Base-by-base conservation (phyloP, 1,140 invertebrate genomes). In the Drosophila pallidifrons region DNA sequence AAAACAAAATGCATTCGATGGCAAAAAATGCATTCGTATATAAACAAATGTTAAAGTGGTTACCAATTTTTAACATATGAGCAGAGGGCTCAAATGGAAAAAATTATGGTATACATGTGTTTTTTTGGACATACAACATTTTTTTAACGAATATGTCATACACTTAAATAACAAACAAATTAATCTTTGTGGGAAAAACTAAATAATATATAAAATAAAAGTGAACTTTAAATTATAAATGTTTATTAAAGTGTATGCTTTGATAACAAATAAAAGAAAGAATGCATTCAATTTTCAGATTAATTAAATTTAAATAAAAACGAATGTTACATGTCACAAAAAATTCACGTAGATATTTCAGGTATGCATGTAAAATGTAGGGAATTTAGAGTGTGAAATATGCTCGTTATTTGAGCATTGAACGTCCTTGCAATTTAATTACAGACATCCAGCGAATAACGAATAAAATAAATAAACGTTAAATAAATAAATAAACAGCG, bases 391-490 rank as follows among this genome's bases (percentile, higher is more conserved):
- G 28, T 54, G 10, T 32, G 1, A 32, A 32, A 3, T 35, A 5
- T 5, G n/a, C 41, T n/a, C 41, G 3, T 43, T 43, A 43, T 38
- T 8, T 41, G 0, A 25, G n/a, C 13, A 10, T 47, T 13, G 32
- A 57, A 57, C 15, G 35, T 49, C 13, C 43, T 77, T 70, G 61
- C 61, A 64, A 66, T 74, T 77, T 69, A 77, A 81, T 85, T 80
- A 75, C 76, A 71, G 51, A 67, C 13, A 52, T 32, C 6, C 43
- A 13, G n/a, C 15, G 30, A 41, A 47, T 47, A 47, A 16, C 57
- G 20, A 25, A n/a, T 54, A 59, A 77, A 72, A 78, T 71, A 83
- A 75, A 71, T 75, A 54, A 80, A 71, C 15, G 45, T n/a, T n/a
- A 52, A 32, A 52, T 59, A 66, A 52, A 51, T 66, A 59, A 52